phyloP scores from a whole-genome alignment of 2,888 invertebrate species.

The Mesoligia furuncula region DNA sequence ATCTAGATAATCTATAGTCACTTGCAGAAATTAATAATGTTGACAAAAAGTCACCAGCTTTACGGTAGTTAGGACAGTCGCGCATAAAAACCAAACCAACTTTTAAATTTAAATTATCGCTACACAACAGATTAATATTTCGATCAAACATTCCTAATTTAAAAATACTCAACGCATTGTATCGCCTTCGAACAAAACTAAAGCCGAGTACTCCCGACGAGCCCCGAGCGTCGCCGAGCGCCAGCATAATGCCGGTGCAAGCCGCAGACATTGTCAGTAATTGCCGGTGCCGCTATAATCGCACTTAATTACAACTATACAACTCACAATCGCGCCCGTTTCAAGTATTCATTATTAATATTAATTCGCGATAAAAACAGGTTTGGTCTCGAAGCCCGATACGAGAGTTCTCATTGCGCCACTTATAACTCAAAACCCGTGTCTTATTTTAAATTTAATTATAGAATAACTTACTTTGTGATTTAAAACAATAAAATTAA shows the following conservation, averaged over 20 bases:
- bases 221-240: constrained; percentile 64
- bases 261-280: constrained; percentile 84
- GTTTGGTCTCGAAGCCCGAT: constrained; percentile 77
- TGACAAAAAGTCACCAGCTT: constrained; percentile 51
- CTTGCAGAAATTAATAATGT: constrained; percentile 62
- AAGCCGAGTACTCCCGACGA: constrained; percentile 54
- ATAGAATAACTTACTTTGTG: constrained; percentile 70
- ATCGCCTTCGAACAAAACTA: constrained; percentile 41
- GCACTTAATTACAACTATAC: constrained; percentile 88
- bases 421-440: constrained; percentile 71
- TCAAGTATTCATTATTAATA: constrained; percentile 88
- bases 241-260: constrained; percentile 69
- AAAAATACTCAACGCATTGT: constrained; percentile 56
- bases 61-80: constrained; percentile 50
- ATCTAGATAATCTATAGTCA: constrained; percentile 47
- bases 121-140: constrained; percentile 42
- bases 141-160: constrained; percentile 57
- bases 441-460: constrained; percentile 74
- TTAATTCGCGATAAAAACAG: constrained; percentile 87
- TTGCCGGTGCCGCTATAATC: constrained; percentile 85
- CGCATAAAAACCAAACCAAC: constrained; percentile 28
- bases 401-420: constrained; percentile 67
- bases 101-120: constrained; percentile 37
- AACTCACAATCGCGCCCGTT: constrained; percentile 86
- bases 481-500: constrained; percentile 67